Conservation (phyloP, 2,113 vertebrate genomes). For the Chionomys nivalis region DNA sequence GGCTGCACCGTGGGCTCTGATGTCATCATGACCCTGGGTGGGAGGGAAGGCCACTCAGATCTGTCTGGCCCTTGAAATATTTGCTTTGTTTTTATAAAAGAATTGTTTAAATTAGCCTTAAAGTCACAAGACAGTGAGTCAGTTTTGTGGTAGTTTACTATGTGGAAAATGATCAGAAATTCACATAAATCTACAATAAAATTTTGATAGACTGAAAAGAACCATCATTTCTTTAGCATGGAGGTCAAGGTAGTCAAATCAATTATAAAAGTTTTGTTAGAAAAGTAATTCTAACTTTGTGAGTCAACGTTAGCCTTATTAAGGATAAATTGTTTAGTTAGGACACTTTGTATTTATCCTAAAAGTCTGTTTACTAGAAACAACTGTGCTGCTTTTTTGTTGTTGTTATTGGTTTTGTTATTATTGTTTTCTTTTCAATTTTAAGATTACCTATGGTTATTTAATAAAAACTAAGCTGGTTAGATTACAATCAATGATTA, state of each 20-base stretch:
- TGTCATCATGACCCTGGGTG: too few species aligned
- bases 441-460: not conserved
- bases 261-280: not conserved
- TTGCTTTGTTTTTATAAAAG: not conserved
- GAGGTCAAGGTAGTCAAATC: not conserved
- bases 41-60: too few species aligned
- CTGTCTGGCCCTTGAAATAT: not conserved
- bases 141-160: not conserved
- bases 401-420: not conserved
- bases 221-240: not conserved
- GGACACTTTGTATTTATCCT: not conserved
- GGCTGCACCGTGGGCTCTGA: too few species aligned
- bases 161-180: not conserved
- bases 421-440: not conserved
- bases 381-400: not conserved
- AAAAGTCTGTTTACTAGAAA: not conserved
- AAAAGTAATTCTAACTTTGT: not conserved
- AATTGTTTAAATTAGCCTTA: not conserved
- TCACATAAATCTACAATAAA: not conserved
- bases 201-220: not conserved
- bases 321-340: not conserved
- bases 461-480: not conserved
- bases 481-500: not conserved
- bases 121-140: not conserved
- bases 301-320: not conserved